These are phyloP conservation scores for Epsilonema sp. DNA, from an alignment of 2,888 invertebrate species.

Conservation along the genomic window DNA sequence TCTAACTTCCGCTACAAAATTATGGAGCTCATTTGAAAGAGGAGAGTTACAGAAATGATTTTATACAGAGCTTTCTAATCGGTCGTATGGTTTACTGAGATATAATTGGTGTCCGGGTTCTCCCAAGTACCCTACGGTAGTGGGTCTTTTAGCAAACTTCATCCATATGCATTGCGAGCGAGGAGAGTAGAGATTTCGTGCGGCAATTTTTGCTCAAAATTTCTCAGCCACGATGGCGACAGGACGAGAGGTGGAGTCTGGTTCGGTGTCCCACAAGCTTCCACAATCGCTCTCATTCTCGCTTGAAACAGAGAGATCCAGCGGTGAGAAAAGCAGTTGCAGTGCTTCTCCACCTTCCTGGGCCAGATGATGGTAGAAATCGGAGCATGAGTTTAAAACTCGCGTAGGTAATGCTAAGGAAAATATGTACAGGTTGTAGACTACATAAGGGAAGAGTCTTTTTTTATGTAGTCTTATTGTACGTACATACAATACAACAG, in stretches of 20 bases:
- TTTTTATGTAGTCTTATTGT: too few relatives aligned
- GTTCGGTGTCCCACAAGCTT: slow-evolving; percentile 93
- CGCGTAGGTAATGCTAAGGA: slow-evolving; percentile 57
- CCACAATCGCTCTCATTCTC: slow-evolving; percentile 77
- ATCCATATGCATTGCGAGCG: slow-evolving; percentile 91
- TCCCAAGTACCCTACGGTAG: too few relatives aligned
- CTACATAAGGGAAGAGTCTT: too few relatives aligned
- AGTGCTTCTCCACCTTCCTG: slow-evolving; percentile 48
- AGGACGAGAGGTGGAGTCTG: slow-evolving; percentile 84
- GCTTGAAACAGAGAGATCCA: slow-evolving; percentile 74
- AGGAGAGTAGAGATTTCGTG: slow-evolving; percentile 90
- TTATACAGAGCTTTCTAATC: too few relatives aligned
- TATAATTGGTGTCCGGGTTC: too few relatives aligned
- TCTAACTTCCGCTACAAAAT: too few relatives aligned
- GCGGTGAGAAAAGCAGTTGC: slow-evolving; percentile 75
- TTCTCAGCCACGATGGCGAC: slow-evolving; percentile 77
- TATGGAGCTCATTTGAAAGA: too few relatives aligned
- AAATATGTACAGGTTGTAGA: too few relatives aligned
- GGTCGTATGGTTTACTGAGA: too few relatives aligned
- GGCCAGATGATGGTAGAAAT: slow-evolving; percentile 62
- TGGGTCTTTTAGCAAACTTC: slow-evolving; percentile 69
- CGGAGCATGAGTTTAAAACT: slow-evolving; percentile 66
- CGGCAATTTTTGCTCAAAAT: slow-evolving; percentile 69
- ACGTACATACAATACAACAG: too few relatives aligned
- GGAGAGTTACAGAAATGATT: too few relatives aligned